These are phyloP conservation scores for Pangasius krempfi DNA, from an alignment of 2,797 vertebrate species.

Conservation along the genomic window DNA sequence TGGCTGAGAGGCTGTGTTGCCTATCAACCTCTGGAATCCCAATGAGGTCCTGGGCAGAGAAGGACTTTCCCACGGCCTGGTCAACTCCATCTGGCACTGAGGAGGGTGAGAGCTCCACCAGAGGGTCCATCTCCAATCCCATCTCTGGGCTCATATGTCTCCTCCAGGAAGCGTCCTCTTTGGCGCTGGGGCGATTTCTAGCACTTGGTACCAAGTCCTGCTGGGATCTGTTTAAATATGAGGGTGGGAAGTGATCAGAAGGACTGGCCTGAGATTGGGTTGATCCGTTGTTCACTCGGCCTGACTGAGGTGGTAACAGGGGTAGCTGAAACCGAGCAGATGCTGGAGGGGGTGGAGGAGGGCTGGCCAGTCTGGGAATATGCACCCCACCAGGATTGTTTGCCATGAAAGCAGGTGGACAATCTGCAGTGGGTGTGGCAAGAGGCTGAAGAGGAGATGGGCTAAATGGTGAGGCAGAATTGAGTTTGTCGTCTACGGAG, in stretches of 20 bases:
- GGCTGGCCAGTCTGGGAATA: conserved; percentile 74
- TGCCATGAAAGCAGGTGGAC: conserved; percentile 53
- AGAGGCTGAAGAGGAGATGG: conserved; percentile 46
- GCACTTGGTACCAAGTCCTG: conserved; percentile 58
- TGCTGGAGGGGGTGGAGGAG: conserved; percentile 50
- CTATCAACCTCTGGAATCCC: conserved; percentile 73
- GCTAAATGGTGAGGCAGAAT: conserved; percentile 42
- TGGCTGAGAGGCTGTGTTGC: conserved; percentile 71
- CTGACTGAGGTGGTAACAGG: conserved; percentile 68
- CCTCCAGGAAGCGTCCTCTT: conserved; percentile 83
- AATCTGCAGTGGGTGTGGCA: conserved; percentile 55
- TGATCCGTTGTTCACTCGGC: conserved; percentile 15
- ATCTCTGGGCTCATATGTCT: conserved; percentile 83
- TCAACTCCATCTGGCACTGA: conserved; percentile 69
- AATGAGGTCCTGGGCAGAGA: conserved; percentile 93
- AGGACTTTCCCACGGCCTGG: conserved; percentile 82
- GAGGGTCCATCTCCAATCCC: conserved; percentile 79
- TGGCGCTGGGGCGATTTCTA: conserved; percentile 59
- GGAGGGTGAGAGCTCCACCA: conserved; percentile 71
- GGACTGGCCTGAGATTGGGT: conserved; percentile 55
- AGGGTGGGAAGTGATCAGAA: conserved; percentile 71
- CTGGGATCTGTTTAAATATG: conserved; percentile 78
- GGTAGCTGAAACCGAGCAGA: conserved; percentile 77
- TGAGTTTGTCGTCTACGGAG: conserved; percentile 28
- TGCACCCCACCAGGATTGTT: conserved; percentile 71